Percentiles rank a stretch among this genome's conserved stretches.
Evolutionary conservation across 2,113 vertebrate species (phyloP).

Genomic region (Sinocyclocheilus rhinocerous): DNA sequence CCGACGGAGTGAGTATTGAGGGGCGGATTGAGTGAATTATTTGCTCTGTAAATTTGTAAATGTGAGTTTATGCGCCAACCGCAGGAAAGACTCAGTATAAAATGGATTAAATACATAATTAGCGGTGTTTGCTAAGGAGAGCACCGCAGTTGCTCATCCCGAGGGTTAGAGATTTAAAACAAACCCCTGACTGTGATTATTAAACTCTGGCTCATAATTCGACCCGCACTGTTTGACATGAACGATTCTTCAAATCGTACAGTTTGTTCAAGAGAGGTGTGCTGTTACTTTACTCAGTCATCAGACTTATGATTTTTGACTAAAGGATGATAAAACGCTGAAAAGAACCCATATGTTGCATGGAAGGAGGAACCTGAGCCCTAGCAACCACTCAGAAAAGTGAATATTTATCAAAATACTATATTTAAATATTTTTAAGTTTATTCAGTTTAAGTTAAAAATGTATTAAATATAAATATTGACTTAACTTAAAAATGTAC

Average conservation of each 20-base stretch:
- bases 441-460: too few species aligned
- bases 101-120: conserved; percentile 32
- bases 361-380: not conserved
- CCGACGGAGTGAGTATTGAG: not conserved
- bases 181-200: not conserved
- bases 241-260: not conserved
- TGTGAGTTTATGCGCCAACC: conserved; percentile 13
- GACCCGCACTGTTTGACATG: not conserved
- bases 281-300: too few species aligned
- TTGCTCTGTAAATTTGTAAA: not conserved
- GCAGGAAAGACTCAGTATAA: not conserved
- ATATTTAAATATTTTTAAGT: too few species aligned
- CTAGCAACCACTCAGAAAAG: not conserved
- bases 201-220: not conserved
- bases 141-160: not conserved
- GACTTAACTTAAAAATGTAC: too few species aligned
- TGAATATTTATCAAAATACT: too few species aligned
- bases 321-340: too few species aligned
- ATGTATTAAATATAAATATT: too few species aligned
- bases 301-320: too few species aligned
- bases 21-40: conserved; percentile 26
- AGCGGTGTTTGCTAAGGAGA: not conserved
- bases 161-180: conserved; percentile 11
- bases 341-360: too few species aligned
- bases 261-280: too few species aligned